Percentiles rank a stretch among this genome's conserved stretches.
These are phyloP conservation scores for Nyctibius bracteatus DNA, from an alignment of 2,113 vertebrate species.

Conservation along the genomic window DNA sequence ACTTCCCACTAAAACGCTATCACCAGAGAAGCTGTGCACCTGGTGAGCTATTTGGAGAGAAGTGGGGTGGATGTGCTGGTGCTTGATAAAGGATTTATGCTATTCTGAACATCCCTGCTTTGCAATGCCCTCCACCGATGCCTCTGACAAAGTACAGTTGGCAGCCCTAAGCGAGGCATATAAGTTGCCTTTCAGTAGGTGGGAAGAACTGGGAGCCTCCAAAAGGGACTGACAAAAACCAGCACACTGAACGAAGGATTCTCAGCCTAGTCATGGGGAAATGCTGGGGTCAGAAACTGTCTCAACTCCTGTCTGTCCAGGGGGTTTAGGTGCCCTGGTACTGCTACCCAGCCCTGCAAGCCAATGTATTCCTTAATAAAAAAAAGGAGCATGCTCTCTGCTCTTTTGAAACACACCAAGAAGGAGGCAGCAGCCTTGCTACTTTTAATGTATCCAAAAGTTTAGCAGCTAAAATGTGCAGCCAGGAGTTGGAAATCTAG, in stretches of 20 bases:
- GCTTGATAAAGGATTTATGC: not conserved
- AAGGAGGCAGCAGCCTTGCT: not conserved
- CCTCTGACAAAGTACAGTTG: not conserved
- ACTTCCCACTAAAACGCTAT: not conserved
- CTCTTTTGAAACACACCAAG: not conserved
- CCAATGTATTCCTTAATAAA: not conserved
- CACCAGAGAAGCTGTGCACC: not conserved
- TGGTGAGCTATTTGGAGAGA: not conserved
- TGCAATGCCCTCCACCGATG: not conserved
- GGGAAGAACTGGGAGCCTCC: not conserved
- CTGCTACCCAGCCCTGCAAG: not conserved
- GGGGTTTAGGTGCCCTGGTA: not conserved
- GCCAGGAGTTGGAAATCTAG: not conserved
- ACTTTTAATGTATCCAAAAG: not conserved
- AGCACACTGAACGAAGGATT: fast-evolving
- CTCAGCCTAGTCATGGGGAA: not conserved
- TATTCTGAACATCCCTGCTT: not conserved
- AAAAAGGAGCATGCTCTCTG: not conserved
- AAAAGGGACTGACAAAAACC: not conserved
- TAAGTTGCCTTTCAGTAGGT: not conserved
- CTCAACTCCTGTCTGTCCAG: not conserved
- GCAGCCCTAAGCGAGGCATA: not conserved
- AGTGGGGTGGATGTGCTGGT: not conserved
- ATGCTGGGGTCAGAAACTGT: not conserved
- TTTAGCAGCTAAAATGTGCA: not conserved